These are phyloP conservation scores for Busseola fusca DNA, from an alignment of 2,888 invertebrate species.

Conservation along the genomic window DNA sequence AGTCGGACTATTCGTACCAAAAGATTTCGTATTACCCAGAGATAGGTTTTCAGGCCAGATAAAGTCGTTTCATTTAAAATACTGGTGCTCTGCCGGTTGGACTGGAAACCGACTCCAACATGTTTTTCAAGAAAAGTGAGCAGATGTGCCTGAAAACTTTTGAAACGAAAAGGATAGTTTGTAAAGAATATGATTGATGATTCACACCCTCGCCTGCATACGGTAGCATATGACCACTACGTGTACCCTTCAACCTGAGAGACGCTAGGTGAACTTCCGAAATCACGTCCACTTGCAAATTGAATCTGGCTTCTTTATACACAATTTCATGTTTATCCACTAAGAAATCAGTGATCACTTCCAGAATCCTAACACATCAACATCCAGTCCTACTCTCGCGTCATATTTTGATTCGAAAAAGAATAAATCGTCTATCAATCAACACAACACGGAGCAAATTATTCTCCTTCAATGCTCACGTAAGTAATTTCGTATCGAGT, in stretches of 20 bases:
- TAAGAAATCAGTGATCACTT: constrained; percentile 8
- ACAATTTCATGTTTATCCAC: constrained; percentile 5
- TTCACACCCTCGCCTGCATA: not conserved
- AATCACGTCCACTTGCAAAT: not conserved
- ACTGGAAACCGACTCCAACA: not conserved
- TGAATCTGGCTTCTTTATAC: not conserved
- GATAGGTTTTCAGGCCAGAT: not conserved
- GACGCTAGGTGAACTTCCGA: not conserved
- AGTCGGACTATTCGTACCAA: not conserved
- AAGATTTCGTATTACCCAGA: not conserved
- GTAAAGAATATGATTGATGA: not conserved
- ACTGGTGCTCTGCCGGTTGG: not conserved
- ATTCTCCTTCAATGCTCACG: constrained; percentile 18
- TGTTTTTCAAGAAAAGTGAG: not conserved
- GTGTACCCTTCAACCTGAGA: no score
- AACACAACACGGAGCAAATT: constrained; percentile 28
- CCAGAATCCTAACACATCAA: constrained; percentile 25
- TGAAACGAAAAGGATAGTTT: not conserved
- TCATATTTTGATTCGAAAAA: not conserved
- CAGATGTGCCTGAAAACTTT: no score
- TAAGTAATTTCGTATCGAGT: constrained; percentile 25
- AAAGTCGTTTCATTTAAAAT: not conserved
- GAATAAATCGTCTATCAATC: constrained; percentile 43
- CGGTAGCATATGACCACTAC: no score
- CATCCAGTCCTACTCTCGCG: constrained; percentile 10